These are phyloP conservation scores for Caenorhabditis afra DNA, from an alignment of 2,888 invertebrate genomes.

Conservation along the genomic window DNA sequence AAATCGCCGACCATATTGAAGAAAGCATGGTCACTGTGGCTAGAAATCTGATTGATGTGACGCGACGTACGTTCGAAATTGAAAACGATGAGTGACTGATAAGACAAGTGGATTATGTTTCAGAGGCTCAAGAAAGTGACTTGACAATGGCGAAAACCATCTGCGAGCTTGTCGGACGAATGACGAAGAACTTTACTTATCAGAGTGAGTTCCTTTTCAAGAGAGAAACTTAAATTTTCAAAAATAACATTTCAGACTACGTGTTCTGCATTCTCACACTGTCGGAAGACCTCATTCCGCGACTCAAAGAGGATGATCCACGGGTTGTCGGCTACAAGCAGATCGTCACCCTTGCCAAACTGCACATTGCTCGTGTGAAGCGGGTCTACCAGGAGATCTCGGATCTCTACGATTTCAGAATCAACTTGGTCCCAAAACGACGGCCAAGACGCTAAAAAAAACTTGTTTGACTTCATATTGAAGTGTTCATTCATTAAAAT, in stretches of 20 bases:
- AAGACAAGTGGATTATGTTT: conserved; percentile 2
- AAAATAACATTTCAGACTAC: conserved; percentile 18
- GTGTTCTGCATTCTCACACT: conserved; percentile 10
- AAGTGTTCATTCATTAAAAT: no score
- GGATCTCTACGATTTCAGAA: conserved; percentile 13
- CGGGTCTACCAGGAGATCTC: conserved; percentile 6
- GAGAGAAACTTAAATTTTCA: neutral
- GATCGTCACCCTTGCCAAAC: neutral
- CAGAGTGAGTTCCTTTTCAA: neutral
- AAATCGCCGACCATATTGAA: conserved; percentile 12
- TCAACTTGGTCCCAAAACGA: conserved; percentile 3
- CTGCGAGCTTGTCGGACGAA: conserved; percentile 11
- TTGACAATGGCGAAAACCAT: conserved; percentile 18
- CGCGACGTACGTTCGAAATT: conserved; percentile 19
- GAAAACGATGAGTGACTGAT: neutral
- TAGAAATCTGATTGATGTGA: conserved; percentile 24
- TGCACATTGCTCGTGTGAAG: conserved; percentile 17
- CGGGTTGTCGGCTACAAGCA: conserved; percentile 1
- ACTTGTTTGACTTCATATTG: no score
- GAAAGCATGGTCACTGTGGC: conserved; percentile 15
- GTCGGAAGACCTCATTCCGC: conserved; percentile 11
- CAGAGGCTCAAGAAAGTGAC: conserved; percentile 9
- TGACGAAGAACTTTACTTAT: conserved; percentile 13
- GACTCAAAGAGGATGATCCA: neutral
- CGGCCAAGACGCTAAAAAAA: neutral